A percentile compares a stretch with the other conserved stretches of the same genome.
Evolutionary conservation across 2,113 vertebrate species (phyloP).

Genomic region (Pygoscelis adeliae): DNA sequence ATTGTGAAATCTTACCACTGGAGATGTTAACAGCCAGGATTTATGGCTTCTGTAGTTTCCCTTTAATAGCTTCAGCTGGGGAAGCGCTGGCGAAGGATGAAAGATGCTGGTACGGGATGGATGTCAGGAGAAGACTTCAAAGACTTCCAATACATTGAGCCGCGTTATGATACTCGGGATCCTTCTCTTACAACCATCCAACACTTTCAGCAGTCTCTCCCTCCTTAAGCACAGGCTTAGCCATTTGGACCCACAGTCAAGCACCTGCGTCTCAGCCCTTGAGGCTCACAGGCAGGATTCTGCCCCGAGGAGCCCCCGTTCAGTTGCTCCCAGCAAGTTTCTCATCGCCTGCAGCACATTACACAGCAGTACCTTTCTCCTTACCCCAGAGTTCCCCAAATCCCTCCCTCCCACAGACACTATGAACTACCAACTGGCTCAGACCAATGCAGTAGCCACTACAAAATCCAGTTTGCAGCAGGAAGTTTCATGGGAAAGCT

Average conservation of each 20-base stretch:
- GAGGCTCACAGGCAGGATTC: background rate
- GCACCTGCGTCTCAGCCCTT: background rate
- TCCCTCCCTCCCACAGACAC: background rate
- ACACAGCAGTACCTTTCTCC: background rate
- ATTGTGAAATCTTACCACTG: constrained; percentile 49
- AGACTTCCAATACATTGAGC: constrained; percentile 56
- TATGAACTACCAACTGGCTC: rapidly evolving
- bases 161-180: constrained; percentile 22
- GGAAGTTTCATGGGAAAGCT: background rate
- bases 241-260: background rate
- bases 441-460: background rate
- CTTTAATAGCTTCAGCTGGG: constrained; percentile 72
- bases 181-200: constrained; percentile 69
- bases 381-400: background rate
- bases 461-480: background rate
- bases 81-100: constrained; percentile 76
- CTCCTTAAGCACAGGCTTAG: background rate
- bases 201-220: constrained; percentile 27
- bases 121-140: constrained; percentile 77
- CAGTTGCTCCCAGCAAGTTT: background rate
- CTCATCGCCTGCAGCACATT: background rate
- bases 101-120: constrained; percentile 68
- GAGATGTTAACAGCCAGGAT: constrained; percentile 51
- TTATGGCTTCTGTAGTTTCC: constrained; percentile 63
- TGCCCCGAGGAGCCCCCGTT: background rate